phyloP scores from a whole-genome alignment of 1,140 invertebrate genomes.

The Akabosia matsudoensis region DNA sequence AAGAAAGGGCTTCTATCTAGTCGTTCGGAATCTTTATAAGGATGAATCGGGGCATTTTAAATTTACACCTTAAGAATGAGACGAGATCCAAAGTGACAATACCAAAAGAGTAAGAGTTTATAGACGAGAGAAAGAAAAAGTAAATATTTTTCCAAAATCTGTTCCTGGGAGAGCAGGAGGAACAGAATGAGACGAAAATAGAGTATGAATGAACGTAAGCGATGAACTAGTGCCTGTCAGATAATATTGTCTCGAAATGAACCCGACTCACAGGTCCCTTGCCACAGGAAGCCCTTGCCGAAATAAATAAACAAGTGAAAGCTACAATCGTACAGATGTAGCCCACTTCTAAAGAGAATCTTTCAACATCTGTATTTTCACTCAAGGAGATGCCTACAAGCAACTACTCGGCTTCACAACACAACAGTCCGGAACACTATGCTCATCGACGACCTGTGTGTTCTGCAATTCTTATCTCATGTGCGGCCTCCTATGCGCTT shows the following conservation, averaged over 20 bases:
- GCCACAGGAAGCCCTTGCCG: background rate
- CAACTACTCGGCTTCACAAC: too few relatives aligned
- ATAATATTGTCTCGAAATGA: constrained; percentile 10
- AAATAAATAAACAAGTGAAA: background rate
- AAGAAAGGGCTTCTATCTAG: too few relatives aligned
- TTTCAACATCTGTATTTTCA: background rate
- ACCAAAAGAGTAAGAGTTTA: too few relatives aligned
- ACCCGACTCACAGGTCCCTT: constrained; percentile 16
- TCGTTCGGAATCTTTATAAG: too few relatives aligned
- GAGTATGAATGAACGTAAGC: background rate
- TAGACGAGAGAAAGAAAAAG: background rate
- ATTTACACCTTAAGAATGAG: too few relatives aligned
- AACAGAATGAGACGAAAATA: background rate
- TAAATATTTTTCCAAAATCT: too few relatives aligned
- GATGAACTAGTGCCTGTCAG: constrained; percentile 17
- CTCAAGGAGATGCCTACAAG: too few relatives aligned
- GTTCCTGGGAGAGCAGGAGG: background rate
- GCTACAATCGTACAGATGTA: too few relatives aligned
- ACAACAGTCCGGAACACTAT: too few relatives aligned
- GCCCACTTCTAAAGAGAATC: background rate
- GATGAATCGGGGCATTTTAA: too few relatives aligned
- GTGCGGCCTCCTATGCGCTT: background rate
- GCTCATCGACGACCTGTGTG: background rate
- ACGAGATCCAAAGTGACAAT: too few relatives aligned
- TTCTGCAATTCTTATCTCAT: background rate